A percentile compares a stretch with the other conserved stretches of the same genome.
Conservation (phyloP, 30 jellyfish, hydroid and myxozoan genomes). For the Pelagia noctiluca region DNA sequence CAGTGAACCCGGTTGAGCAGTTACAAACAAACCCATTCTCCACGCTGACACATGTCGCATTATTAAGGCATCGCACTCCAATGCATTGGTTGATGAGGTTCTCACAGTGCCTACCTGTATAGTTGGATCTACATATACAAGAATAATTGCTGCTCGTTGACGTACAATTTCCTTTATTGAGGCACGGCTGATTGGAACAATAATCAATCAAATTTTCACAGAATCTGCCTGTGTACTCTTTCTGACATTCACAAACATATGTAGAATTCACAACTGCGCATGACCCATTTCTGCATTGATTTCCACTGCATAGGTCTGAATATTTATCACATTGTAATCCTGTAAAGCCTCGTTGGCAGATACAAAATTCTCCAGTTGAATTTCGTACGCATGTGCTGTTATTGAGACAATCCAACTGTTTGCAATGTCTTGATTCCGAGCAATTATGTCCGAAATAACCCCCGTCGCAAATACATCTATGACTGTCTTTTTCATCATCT, state of each 20-base stretch:
- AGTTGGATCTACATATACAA: slow-evolving; percentile 29
- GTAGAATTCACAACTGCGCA: neutral
- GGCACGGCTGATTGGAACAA: slow-evolving; percentile 39
- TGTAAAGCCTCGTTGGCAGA: slow-evolving; percentile 2
- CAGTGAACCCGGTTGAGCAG: slow-evolving; percentile 57
- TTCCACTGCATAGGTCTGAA: neutral
- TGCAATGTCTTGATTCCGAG: slow-evolving; percentile 3
- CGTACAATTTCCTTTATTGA: slow-evolving; percentile 55
- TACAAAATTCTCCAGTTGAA: slow-evolving; percentile 33
- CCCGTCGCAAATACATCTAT: slow-evolving; percentile 14
- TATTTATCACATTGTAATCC: neutral
- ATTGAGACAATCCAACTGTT: neutral
- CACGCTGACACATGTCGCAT: slow-evolving; percentile 38
- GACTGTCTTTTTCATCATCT: neutral
- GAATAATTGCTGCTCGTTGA: slow-evolving; percentile 8
- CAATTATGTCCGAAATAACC: slow-evolving; percentile 43
- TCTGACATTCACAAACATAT: slow-evolving; percentile 23
- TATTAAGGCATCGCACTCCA: slow-evolving; percentile 46
- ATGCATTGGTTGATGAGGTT: slow-evolving; percentile 30
- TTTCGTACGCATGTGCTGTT: slow-evolving; percentile 23
- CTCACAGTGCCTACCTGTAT: slow-evolving; percentile 45
- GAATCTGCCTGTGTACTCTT: slow-evolving; percentile 46
- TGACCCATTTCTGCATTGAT: slow-evolving; percentile 51
- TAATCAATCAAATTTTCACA: slow-evolving; percentile 14
- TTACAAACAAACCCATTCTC: slow-evolving; percentile 26